These are phyloP conservation scores for Planococcus citri DNA, from an alignment of 1,140 invertebrate genomes.

Conservation along the genomic window DNA sequence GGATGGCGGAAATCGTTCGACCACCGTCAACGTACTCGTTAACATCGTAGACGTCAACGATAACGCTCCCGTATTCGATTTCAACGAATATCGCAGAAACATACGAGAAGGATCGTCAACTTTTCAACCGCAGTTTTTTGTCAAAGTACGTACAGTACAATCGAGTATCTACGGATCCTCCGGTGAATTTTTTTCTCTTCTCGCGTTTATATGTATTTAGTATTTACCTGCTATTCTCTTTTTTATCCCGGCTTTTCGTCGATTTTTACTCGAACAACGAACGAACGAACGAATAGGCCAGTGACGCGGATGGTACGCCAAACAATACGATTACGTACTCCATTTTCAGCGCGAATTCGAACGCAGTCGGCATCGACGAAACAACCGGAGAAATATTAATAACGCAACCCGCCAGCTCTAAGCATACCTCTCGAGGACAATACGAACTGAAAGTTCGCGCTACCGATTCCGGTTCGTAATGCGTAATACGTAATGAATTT, in stretches of 20 bases:
- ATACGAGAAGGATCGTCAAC: constrained; percentile 53
- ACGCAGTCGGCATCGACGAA: constrained; percentile 46
- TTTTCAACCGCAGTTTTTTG: constrained; percentile 62
- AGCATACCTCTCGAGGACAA: constrained; percentile 56
- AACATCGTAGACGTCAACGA: constrained; percentile 69
- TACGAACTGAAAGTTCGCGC: constrained; percentile 55
- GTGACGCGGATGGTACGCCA: constrained; percentile 57
- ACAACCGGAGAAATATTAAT: constrained; percentile 56
- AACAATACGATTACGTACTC: constrained; percentile 52
- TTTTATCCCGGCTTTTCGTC: no score
- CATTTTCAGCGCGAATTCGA: constrained; percentile 50
- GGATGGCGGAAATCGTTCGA: constrained; percentile 58
- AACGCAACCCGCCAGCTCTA: constrained; percentile 45
- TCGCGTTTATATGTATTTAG: no score
- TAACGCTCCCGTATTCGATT: constrained; percentile 64
- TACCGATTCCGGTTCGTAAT: constrained; percentile 48
- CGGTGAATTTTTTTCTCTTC: no score
- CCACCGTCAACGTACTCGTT: constrained; percentile 52
- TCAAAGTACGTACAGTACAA: constrained; percentile 39
- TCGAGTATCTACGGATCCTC: no score
- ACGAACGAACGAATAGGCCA: no score
- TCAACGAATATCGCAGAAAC: constrained; percentile 54
- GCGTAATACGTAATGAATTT: no score
- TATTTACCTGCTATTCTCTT: no score
- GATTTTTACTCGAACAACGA: no score